These are phyloP conservation scores for Perdita meconis DNA, from an alignment of 2,888 invertebrate genomes.

Conservation along the genomic window DNA sequence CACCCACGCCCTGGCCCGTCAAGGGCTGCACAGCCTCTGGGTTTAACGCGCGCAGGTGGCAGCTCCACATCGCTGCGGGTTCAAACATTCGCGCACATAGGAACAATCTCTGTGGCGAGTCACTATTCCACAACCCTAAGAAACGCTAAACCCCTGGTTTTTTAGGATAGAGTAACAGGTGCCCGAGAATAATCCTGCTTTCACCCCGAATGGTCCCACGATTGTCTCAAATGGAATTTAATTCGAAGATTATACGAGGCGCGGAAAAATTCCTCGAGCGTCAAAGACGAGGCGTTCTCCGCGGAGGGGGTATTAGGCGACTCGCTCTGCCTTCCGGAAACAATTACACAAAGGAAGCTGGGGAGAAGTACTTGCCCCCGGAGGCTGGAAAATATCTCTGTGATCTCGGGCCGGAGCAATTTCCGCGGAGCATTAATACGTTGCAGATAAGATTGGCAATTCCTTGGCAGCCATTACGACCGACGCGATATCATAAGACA, in stretches of 20 bases:
- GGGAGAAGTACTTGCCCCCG: neutral
- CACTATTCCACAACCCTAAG: no score
- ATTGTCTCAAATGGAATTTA: no score
- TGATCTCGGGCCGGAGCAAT: constrained; percentile 38
- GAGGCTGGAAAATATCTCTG: constrained; percentile 29
- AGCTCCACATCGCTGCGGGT: neutral
- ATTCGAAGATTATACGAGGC: no score
- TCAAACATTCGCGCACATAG: no score
- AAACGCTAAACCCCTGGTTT: no score
- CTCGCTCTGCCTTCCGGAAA: neutral
- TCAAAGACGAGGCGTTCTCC: no score
- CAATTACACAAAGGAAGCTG: neutral
- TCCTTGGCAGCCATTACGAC: constrained; percentile 47
- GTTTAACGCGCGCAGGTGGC: constrained; percentile 64
- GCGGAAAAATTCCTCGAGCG: no score
- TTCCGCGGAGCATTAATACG: constrained; percentile 51
- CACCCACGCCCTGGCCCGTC: constrained; percentile 44
- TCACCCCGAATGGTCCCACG: no score
- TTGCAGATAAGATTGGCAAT: constrained; percentile 57
- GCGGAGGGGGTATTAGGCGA: no score
- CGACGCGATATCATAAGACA: constrained; percentile 58
- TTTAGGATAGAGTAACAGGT: no score
- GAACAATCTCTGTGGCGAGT: no score
- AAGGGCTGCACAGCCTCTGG: constrained; percentile 68
- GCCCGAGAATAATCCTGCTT: no score